Evolutionary conservation across 2,113 vertebrate species (phyloP).

Genomic region (Archilochus colubris): DNA sequence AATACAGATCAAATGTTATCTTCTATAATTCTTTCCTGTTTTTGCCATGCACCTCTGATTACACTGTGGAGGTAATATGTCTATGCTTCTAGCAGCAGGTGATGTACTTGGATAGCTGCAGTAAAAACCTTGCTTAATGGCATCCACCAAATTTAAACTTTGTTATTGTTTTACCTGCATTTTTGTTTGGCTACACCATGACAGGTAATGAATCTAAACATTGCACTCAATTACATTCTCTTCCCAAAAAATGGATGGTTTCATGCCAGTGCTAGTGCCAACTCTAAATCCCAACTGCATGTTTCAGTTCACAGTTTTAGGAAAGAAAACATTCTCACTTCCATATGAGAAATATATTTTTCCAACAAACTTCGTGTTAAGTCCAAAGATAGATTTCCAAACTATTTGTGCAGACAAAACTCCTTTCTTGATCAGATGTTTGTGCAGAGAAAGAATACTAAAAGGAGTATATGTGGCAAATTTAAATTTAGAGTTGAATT

Average conservation of each 20-base stretch:
- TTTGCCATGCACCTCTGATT: background rate
- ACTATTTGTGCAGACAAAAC: background rate
- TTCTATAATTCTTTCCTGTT: background rate
- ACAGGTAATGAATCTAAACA: background rate
- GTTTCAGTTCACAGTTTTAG: background rate
- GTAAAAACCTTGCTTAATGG: background rate
- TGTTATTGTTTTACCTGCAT: background rate
- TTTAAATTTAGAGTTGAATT: background rate
- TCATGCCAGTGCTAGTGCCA: background rate
- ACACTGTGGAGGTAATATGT: background rate
- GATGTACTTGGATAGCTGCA: background rate
- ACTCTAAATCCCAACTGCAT: background rate
- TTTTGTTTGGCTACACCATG: background rate
- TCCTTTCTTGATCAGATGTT: background rate
- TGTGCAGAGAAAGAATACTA: background rate
- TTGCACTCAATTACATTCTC: background rate
- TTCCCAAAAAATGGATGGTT: background rate
- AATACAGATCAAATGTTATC: background rate
- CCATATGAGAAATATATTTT: background rate
- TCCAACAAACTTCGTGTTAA: background rate
- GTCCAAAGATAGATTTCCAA: background rate
- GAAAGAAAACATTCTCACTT: background rate
- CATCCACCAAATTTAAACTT: background rate
- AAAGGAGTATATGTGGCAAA: background rate
- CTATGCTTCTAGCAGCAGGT: background rate